A percentile compares a stretch with the other conserved stretches of the same genome.
phyloP scores from a whole-genome alignment of 1,140 invertebrate species.

The Ceratosolen fusciceps region DNA sequence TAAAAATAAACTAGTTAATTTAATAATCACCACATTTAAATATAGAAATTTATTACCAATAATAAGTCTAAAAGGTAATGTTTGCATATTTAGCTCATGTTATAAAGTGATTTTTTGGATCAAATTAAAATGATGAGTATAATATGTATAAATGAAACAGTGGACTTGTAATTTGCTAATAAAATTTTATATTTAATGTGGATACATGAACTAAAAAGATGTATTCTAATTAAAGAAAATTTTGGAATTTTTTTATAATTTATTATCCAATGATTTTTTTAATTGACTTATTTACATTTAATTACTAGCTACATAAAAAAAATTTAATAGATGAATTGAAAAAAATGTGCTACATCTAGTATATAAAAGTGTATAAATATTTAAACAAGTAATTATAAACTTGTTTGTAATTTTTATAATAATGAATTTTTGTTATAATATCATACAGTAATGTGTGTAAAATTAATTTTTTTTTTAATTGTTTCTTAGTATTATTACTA shows the following conservation, averaged over 20 bases:
- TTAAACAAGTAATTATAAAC: slow-evolving; percentile 18
- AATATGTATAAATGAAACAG: neutral
- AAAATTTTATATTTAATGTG: slow-evolving; percentile 7
- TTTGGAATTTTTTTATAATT: neutral
- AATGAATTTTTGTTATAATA: slow-evolving; percentile 41
- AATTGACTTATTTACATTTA: slow-evolving; percentile 1
- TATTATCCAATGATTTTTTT: slow-evolving; percentile 13
- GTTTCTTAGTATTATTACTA: slow-evolving; percentile 30
- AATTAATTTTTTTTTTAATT: slow-evolving; percentile 32
- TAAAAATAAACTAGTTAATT: neutral
- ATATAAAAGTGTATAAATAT: slow-evolving; percentile 31
- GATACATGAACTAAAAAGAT: neutral
- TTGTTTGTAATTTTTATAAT: slow-evolving; percentile 14
- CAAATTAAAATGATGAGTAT: neutral
- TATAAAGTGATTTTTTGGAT: neutral
- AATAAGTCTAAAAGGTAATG: neutral
- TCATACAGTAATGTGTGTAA: slow-evolving; percentile 35
- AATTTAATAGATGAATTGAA: neutral
- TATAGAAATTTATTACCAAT: neutral
- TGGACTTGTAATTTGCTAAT: neutral
- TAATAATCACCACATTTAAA: neutral
- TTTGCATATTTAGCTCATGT: neutral
- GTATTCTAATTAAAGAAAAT: neutral
- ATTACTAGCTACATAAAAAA: neutral
- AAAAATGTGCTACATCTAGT: neutral